Conservation (phyloP, 2,797 vertebrate species). For the Propithecus deckenii region DNA sequence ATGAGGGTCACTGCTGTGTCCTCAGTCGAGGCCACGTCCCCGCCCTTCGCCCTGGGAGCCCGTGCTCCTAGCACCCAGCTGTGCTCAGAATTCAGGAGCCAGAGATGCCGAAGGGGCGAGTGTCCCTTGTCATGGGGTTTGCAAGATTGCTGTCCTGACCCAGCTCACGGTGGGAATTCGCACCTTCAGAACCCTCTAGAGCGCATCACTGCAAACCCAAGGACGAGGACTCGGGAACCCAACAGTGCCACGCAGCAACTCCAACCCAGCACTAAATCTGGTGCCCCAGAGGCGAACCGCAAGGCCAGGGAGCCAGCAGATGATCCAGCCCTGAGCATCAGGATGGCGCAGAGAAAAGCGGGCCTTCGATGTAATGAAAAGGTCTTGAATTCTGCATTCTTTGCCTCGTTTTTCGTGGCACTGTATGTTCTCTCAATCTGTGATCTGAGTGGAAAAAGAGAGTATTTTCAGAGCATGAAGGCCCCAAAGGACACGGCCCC, state of each 20-base stretch:
- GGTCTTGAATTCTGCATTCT: too few species aligned
- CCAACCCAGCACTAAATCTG: background rate
- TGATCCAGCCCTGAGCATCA: accelerated
- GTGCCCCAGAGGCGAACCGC: background rate
- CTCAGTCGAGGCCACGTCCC: background rate
- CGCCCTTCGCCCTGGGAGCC: background rate
- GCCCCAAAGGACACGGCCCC: too few species aligned
- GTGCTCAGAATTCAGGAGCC: background rate
- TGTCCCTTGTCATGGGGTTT: background rate
- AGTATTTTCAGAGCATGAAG: background rate
- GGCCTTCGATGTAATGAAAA: background rate
- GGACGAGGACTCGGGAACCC: background rate
- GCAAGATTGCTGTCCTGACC: background rate
- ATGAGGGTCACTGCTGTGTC: background rate
- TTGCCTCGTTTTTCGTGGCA: background rate
- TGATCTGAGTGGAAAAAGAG: background rate
- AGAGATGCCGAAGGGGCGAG: accelerated
- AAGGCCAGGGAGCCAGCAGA: background rate
- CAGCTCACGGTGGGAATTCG: background rate
- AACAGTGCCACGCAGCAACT: background rate
- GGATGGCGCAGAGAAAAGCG: background rate
- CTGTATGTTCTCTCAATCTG: background rate
- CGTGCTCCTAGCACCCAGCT: accelerated
- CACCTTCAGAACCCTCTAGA: background rate
- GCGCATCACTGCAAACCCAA: background rate